Conservation (phyloP, 2,113 vertebrate genomes). For the Sinocyclocheilus rhinocerous region DNA sequence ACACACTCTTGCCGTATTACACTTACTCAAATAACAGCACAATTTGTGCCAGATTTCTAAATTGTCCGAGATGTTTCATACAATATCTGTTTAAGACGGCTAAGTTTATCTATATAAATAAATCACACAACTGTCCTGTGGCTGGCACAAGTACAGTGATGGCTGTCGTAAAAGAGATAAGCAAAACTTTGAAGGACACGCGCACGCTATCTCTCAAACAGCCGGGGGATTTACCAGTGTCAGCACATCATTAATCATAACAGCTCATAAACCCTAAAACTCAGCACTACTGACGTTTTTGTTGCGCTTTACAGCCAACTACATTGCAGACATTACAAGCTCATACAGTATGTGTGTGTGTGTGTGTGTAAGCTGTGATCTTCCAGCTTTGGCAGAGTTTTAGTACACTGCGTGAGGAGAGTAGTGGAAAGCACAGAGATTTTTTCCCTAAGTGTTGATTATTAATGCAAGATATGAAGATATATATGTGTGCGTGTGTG, state of each 20-base stretch:
- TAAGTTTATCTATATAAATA: conserved; percentile 40
- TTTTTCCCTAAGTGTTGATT: background rate
- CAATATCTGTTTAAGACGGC: background rate
- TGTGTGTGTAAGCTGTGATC: conserved; percentile 4
- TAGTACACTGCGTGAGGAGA: background rate
- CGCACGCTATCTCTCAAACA: background rate
- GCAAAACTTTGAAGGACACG: background rate
- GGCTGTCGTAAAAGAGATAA: background rate
- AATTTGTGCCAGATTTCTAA: conserved; percentile 5
- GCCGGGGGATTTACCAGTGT: background rate
- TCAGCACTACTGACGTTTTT: background rate
- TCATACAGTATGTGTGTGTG: background rate
- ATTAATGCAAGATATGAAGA: conserved; percentile 44
- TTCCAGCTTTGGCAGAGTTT: background rate
- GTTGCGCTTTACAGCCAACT: background rate
- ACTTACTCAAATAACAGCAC: background rate
- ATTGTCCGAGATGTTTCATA: background rate
- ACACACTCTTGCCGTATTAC: background rate
- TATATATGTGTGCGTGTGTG: conserved; percentile 5
- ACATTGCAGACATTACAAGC: conserved; percentile 2
- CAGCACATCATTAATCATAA: conserved; percentile 31
- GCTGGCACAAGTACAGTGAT: background rate
- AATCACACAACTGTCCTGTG: conserved; percentile 27
- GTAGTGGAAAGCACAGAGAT: background rate
- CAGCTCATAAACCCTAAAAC: conserved; percentile 24